Percentiles rank a stretch among this genome's conserved stretches.
These are phyloP conservation scores for Tichodroma muraria DNA, from an alignment of 2,113 vertebrate species.

Conservation along the genomic window DNA sequence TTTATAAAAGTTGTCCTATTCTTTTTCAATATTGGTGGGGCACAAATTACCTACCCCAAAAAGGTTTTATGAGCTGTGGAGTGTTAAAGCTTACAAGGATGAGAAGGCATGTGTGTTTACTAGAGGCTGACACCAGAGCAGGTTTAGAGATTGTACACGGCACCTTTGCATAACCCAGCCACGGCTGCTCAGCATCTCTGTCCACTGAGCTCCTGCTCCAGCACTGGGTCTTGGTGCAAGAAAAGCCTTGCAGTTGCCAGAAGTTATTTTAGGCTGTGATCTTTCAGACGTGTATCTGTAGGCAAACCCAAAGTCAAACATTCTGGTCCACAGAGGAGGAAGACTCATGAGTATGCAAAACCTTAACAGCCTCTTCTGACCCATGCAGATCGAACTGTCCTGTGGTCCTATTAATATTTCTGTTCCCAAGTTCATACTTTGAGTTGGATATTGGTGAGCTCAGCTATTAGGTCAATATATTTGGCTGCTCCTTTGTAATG, in stretches of 20 bases:
- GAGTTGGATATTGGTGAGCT: background rate
- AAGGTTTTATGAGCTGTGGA: background rate
- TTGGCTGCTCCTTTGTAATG: background rate
- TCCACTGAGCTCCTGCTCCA: background rate
- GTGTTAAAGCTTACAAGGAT: background rate
- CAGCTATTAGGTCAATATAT: background rate
- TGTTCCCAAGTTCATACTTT: background rate
- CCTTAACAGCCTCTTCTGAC: background rate
- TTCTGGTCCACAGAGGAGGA: background rate
- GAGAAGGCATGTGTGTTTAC: background rate
- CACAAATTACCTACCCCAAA: background rate
- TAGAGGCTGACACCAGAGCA: background rate
- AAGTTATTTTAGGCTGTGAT: background rate
- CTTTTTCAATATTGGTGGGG: conserved; percentile 2
- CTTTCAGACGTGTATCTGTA: background rate
- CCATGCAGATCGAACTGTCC: background rate
- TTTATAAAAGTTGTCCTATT: conserved; percentile 38
- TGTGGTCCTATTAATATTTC: background rate
- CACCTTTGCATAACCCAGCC: background rate
- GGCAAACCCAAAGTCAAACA: background rate
- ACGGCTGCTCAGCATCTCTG: background rate
- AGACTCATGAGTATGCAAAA: background rate
- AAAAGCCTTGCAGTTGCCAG: background rate
- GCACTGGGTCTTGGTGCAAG: background rate
- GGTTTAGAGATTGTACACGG: background rate